phyloP scores from a whole-genome alignment of 1,140 invertebrate genomes.

The Pseudomyrmex pallidus region DNA sequence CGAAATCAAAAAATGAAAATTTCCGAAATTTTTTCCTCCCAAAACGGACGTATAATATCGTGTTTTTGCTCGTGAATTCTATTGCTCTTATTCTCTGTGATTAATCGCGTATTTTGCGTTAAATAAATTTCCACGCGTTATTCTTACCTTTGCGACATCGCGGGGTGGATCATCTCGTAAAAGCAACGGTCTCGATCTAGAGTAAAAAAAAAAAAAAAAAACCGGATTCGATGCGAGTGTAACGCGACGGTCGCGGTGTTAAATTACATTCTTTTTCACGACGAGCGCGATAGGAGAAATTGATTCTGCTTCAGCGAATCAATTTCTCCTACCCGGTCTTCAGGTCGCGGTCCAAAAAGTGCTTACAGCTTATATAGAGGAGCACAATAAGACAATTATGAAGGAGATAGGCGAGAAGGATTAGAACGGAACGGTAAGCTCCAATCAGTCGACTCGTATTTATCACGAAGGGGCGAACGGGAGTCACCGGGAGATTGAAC shows the following conservation, averaged over 20 bases:
- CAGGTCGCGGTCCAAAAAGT: slow-evolving; percentile 16
- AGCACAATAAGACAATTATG: slow-evolving; percentile 80
- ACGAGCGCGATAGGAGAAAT: slow-evolving; percentile 45
- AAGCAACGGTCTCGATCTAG: too few species aligned
- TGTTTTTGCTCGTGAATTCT: too few species aligned
- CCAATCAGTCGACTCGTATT: slow-evolving; percentile 74
- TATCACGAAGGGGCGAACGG: slow-evolving; percentile 69
- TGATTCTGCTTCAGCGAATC: slow-evolving; percentile 58
- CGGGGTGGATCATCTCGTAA: too few species aligned
- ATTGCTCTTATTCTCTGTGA: too few species aligned
- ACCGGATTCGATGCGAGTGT: background rate
- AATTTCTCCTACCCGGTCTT: background rate
- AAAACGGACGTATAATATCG: background rate
- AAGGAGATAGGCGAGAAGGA: slow-evolving; percentile 74
- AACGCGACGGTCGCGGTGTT: background rate
- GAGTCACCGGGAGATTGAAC: slow-evolving; percentile 14
- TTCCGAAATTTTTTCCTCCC: background rate
- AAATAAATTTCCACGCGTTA: too few species aligned
- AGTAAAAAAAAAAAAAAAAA: background rate
- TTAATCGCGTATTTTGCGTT: too few species aligned
- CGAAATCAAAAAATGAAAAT: background rate
- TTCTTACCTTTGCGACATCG: too few species aligned
- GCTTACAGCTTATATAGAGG: slow-evolving; percentile 56
- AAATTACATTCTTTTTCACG: background rate
- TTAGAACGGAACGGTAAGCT: slow-evolving; percentile 73